Percentiles rank a stretch among this genome's conserved stretches.
phyloP scores from a whole-genome alignment of 64 coral and sea anemone genomes.

The Pachyseris speciosa region DNA sequence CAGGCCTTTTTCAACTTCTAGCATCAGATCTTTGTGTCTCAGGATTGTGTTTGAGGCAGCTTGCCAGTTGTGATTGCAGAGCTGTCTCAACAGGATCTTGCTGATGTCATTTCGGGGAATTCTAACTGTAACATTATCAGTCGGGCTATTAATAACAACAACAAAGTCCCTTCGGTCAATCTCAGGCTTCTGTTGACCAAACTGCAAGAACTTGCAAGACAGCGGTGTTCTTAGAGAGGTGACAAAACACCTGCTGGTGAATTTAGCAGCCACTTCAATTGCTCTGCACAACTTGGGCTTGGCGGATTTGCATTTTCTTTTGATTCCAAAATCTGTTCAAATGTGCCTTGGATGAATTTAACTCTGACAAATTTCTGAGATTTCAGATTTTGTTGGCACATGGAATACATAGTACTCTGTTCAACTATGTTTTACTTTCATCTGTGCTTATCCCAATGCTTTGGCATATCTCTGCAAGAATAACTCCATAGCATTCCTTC shows the following conservation, averaged over 20 bases:
- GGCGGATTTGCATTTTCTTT: background rate
- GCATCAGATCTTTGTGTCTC: conserved; percentile 18
- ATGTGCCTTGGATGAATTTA: background rate
- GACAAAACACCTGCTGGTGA: conserved; percentile 6
- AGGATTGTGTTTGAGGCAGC: conserved; percentile 32
- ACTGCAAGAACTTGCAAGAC: conserved; percentile 13
- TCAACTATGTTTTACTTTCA: background rate
- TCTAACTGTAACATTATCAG: conserved; percentile 15
- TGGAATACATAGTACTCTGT: conserved; percentile 49
- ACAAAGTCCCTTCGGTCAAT: background rate
- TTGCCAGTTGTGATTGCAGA: conserved; percentile 43
- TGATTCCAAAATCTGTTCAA: too few species aligned
- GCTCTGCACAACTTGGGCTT: background rate
- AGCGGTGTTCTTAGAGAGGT: background rate
- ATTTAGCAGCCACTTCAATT: conserved; percentile 2
- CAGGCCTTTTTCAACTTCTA: conserved; percentile 28
- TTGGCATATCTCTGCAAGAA: background rate
- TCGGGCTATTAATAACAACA: background rate
- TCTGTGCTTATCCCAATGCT: background rate
- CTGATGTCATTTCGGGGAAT: conserved; percentile 28
- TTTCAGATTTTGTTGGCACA: conserved; percentile 42
- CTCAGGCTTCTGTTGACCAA: conserved; percentile 24
- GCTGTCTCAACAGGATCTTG: conserved; percentile 12
- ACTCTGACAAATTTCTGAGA: background rate
- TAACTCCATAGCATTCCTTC: background rate